Evolutionary conservation across 2,113 vertebrate species (phyloP).

Genomic region (Charina bottae): DNA sequence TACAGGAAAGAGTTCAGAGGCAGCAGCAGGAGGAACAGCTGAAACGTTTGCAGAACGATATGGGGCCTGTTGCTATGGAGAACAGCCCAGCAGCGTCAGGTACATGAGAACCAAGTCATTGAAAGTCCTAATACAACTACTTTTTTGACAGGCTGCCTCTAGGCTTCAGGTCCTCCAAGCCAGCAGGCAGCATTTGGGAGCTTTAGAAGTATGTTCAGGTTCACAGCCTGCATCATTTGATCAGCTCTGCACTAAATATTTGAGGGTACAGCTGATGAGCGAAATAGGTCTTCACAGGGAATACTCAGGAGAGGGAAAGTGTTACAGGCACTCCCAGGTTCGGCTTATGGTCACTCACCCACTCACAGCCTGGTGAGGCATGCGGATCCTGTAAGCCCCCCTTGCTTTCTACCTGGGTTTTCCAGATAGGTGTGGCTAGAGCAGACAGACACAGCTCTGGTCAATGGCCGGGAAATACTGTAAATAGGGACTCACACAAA

Average conservation of each 20-base stretch:
- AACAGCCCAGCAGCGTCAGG: constrained; percentile 67
- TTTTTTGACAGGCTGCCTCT: not conserved
- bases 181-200: not conserved
- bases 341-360: too few species aligned
- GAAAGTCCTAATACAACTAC: not conserved
- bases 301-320: too few species aligned
- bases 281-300: not conserved
- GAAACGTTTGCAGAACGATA: constrained; percentile 84
- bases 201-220: not conserved
- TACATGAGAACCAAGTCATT: constrained; percentile 47
- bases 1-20: constrained; percentile 80
- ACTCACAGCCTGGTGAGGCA: too few species aligned
- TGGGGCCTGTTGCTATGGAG: constrained; percentile 81
- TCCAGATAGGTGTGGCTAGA: too few species aligned
- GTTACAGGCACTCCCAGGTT: too few species aligned
- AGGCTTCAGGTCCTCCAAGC: not conserved
- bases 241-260: not conserved
- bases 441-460: too few species aligned
- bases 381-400: too few species aligned
- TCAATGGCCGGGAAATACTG: too few species aligned
- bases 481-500: too few species aligned
- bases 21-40: constrained; percentile 87
- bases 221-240: not conserved
- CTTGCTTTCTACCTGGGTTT: too few species aligned
- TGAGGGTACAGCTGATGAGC: too few species aligned